phyloP scores from a whole-genome alignment of 2,113 vertebrate genomes.

The Alethe diademata region DNA sequence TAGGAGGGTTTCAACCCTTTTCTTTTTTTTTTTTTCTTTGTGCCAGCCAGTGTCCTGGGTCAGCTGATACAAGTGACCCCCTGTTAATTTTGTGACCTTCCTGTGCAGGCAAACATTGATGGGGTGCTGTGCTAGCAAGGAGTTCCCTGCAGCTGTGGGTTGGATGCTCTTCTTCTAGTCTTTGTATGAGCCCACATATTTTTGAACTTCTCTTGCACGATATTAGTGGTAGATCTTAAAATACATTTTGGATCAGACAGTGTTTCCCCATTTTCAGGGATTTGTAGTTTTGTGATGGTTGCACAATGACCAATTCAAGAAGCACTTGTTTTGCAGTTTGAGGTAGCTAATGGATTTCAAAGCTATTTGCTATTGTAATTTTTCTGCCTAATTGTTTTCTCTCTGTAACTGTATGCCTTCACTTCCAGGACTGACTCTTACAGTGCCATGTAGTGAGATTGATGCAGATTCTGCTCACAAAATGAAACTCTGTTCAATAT shows the following conservation, averaged over 20 bases:
- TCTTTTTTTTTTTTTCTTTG: background rate
- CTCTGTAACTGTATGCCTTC: constrained; percentile 19
- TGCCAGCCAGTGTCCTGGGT: background rate
- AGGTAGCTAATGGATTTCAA: constrained; percentile 50
- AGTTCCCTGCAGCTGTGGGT: background rate
- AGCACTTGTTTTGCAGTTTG: constrained; percentile 21
- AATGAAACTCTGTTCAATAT: background rate
- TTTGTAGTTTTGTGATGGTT: background rate
- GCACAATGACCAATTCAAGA: background rate
- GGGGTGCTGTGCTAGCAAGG: background rate
- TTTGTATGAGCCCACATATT: background rate
- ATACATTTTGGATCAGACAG: background rate
- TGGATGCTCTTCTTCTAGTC: background rate
- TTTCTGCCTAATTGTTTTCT: constrained; percentile 52
- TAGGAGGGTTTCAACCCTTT: background rate
- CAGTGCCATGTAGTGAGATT: background rate
- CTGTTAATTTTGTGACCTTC: background rate
- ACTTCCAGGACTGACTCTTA: constrained; percentile 31
- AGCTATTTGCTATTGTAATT: constrained; percentile 26
- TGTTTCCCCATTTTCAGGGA: background rate
- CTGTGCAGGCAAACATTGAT: background rate
- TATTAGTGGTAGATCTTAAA: background rate
- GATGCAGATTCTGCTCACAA: constrained; percentile 5
- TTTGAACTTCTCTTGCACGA: background rate
- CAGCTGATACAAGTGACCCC: background rate